A percentile compares a stretch with the other conserved stretches of the same genome.
phyloP scores from a whole-genome alignment of 2,888 invertebrate genomes.

The Ectobius pallidus region DNA sequence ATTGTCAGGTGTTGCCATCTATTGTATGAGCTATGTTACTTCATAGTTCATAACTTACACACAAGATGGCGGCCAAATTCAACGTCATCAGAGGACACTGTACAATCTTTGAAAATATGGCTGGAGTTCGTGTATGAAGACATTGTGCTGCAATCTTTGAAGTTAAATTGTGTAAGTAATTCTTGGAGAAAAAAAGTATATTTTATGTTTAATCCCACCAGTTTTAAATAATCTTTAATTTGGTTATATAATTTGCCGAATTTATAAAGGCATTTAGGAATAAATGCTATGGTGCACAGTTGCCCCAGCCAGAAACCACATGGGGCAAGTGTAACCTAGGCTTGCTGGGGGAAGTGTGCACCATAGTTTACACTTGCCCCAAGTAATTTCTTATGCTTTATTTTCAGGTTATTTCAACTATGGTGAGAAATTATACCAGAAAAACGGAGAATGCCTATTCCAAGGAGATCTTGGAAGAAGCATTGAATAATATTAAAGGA shows the following conservation, averaged over 20 bases:
- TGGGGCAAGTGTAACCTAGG: conserved; percentile 5
- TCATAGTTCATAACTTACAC: not conserved
- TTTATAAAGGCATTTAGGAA: not conserved
- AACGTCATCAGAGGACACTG: not conserved
- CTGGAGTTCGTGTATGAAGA: not conserved
- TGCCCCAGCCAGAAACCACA: not conserved
- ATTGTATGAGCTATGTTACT: not conserved
- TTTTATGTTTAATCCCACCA: not conserved
- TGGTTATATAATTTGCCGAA: not conserved
- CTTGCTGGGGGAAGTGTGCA: conserved; percentile 6
- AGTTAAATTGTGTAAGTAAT: not conserved
- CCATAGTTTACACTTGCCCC: conserved; percentile 3
- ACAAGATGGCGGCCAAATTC: not conserved
- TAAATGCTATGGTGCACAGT: not conserved
- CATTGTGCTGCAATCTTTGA: not conserved
- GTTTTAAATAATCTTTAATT: not conserved
- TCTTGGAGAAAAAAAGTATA: not conserved
- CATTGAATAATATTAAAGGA: conserved; percentile 41
- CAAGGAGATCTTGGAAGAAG: conserved; percentile 31
- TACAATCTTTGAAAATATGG: not conserved
- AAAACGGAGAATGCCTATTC: conserved; percentile 4
- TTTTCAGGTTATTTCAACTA: not conserved
- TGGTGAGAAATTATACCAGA: conserved; percentile 13
- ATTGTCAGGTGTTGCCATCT: no score
- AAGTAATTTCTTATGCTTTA: not conserved